These are phyloP conservation scores for Perognathus longimembris DNA, from an alignment of 2,113 vertebrate species.

Conservation along the genomic window DNA sequence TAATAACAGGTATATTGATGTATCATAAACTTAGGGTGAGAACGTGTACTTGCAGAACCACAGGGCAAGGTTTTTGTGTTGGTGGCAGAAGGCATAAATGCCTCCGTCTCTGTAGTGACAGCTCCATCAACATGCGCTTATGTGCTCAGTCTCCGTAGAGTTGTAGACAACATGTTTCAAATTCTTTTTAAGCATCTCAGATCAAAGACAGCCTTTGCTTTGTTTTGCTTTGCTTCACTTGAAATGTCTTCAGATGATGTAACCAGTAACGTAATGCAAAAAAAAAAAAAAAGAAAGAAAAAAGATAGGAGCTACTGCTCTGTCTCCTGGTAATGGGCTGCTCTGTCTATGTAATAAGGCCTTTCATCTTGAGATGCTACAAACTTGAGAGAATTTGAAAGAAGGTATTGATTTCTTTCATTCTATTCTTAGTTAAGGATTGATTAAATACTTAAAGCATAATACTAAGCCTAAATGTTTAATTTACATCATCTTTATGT, in stretches of 20 bases:
- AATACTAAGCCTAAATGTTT: constrained; percentile 81
- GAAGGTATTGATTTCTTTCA: constrained; percentile 52
- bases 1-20: background rate
- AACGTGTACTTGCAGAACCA: background rate
- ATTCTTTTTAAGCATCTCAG: constrained; percentile 54
- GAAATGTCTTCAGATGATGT: constrained; percentile 51
- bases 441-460: constrained; percentile 76
- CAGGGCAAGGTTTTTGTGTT: background rate
- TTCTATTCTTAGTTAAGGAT: constrained; percentile 58
- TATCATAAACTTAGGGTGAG: background rate
- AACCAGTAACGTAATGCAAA: constrained; percentile 8
- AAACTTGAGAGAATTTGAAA: constrained; percentile 64
- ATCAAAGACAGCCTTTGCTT: background rate
- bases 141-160: background rate
- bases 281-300: background rate
- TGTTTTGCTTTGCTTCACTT: constrained; percentile 31
- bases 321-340: constrained; percentile 17
- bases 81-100: background rate
- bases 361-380: constrained; percentile 61
- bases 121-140: background rate
- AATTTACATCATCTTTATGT: constrained; percentile 79
- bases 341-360: constrained; percentile 26
- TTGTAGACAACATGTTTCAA: constrained; percentile 49
- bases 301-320: background rate
- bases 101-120: background rate